Base-by-base conservation (phyloP, 2,888 invertebrate genomes). In the Aspidiotus destructor region DNA sequence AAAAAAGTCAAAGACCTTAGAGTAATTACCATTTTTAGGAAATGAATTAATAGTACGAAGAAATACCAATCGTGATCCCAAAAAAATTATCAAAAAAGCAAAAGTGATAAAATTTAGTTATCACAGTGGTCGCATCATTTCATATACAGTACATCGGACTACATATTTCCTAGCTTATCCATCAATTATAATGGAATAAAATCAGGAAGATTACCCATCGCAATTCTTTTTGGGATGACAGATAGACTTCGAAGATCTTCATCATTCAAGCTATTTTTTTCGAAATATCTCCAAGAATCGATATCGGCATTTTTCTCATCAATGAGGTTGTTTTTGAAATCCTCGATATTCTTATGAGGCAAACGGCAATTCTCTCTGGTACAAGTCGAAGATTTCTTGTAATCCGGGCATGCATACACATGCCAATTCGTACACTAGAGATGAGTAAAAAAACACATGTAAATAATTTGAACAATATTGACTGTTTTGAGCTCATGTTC, bases 341-440 rank as follows among this genome's bases (percentile, higher is more conserved):
- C 57, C 8, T 48, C 48, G 10, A 60, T 11, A 44, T 58, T 42
- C 10, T 58, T 57, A 40, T 65, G 65, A 7, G 65, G 65, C 40
- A 65, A 48, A 17, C 48, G 58, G 48, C 65, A 65, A 17, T 13
- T 58, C 13, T 60, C 60, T 60, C 58, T 65, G n/a, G 57, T 17
- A 17, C 65, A 65, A 11, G n/a, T 11, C 2, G 58, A 57, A 44
- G 15, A 57, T n/a, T 44, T 42, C 58, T 65, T 65, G 40, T 57
- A 65, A 42, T 65, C 57, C 44, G 57, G 65, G 28, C 65, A 65
- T 8, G 65, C 65, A 40, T 57, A 65, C 10, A 65, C 41, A n/a
- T 65, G 65, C 65, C 65, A 65, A 9, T 44, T 65, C 42, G 65
- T 13, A 40, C 65, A 65, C 65, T 65, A 58, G 58, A 65, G 58